Percentiles rank a stretch among this genome's conserved stretches.
Evolutionary conservation across 2,797 vertebrate genomes (phyloP).

Genomic region (Serranus cabrilla): DNA sequence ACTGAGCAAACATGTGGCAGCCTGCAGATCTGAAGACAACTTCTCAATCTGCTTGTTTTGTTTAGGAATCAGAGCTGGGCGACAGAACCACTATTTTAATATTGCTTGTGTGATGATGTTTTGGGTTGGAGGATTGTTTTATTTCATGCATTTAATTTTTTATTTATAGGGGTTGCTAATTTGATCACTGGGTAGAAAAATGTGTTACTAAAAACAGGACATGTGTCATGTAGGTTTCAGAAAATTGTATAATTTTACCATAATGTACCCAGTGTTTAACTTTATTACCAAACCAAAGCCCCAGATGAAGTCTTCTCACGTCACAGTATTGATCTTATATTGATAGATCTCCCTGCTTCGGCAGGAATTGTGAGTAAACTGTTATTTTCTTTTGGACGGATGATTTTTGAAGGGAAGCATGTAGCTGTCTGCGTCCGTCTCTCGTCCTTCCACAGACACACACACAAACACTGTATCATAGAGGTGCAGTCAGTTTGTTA

Average conservation of each 20-base stretch:
- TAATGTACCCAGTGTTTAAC: not conserved
- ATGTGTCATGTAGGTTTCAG: not conserved
- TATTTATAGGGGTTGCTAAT: not conserved
- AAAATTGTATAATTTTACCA: not conserved
- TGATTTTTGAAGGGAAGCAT: constrained; percentile 9
- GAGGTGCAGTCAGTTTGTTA: constrained; percentile 68
- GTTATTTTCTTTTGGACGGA: not conserved
- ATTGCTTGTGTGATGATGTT: constrained; percentile 11
- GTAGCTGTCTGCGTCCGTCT: not conserved
- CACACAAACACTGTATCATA: constrained; percentile 25
- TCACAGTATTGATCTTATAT: constrained; percentile 26
- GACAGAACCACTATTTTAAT: not conserved
- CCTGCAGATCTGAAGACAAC: not conserved
- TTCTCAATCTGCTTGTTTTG: constrained; percentile 6
- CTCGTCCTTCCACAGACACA: not conserved
- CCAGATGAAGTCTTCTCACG: not conserved
- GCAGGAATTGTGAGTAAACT: not conserved
- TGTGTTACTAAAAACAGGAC: not conserved
- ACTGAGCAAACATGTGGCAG: not conserved
- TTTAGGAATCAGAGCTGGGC: not conserved
- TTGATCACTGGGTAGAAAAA: not conserved
- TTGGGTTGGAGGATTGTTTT: constrained; percentile 18
- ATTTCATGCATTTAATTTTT: not conserved
- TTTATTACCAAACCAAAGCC: not conserved
- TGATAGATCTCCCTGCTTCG: constrained; percentile 1